These are phyloP conservation scores for Axis porcinus DNA, from an alignment of 2,113 vertebrate species.

Conservation along the genomic window DNA sequence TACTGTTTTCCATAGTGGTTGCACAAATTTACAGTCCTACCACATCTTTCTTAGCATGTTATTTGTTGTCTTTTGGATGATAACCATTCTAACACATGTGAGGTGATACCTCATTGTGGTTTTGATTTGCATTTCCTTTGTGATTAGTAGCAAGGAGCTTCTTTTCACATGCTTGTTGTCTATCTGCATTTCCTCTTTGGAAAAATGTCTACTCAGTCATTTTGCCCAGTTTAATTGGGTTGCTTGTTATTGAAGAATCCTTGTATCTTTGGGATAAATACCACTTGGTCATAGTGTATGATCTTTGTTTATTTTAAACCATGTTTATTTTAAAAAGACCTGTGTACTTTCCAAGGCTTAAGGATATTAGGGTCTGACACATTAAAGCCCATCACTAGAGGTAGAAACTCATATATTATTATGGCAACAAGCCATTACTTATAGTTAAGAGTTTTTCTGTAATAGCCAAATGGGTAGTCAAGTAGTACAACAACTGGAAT, in stretches of 20 bases:
- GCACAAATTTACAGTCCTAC: neutral
- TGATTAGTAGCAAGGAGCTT: neutral
- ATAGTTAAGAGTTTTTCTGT: conserved; percentile 86
- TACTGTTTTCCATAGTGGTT: neutral
- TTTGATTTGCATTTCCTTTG: neutral
- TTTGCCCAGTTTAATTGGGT: neutral
- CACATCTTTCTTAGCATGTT: neutral
- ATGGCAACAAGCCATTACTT: conserved; percentile 86
- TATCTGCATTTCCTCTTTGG: neutral
- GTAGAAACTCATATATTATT: conserved; percentile 92
- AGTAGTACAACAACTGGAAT: conserved; percentile 92
- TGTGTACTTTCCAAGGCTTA: conserved; percentile 83
- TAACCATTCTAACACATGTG: neutral
- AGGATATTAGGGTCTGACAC: conserved; percentile 85
- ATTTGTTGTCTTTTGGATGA: neutral
- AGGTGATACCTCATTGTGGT: neutral
- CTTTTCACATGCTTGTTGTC: neutral
- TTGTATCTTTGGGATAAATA: neutral
- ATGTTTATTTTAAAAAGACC: conserved; percentile 83
- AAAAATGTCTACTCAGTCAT: neutral
- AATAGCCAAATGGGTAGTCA: conserved; percentile 85
- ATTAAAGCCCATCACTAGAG: conserved; percentile 91
- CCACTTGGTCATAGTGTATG: neutral
- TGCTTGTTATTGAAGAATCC: neutral
- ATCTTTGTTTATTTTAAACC: conserved; percentile 71